A percentile compares a stretch with the other conserved stretches of the same genome.
Evolutionary conservation across 2,113 vertebrate genomes (phyloP).

Genomic region (Spermophilus dauricus): DNA sequence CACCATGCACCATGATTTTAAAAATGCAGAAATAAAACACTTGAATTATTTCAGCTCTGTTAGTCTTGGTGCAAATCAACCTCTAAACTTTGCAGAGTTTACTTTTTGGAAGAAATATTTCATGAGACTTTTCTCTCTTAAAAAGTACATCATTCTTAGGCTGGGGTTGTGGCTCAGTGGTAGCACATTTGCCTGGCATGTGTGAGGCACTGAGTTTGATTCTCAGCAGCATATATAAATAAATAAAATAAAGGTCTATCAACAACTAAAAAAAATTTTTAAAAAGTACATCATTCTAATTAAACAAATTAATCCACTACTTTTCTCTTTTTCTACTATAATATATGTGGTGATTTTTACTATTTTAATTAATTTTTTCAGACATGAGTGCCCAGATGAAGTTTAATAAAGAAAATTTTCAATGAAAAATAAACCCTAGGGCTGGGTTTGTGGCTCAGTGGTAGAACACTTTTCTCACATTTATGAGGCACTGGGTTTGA

Average conservation of each 20-base stretch:
- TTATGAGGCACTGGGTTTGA: too few species aligned
- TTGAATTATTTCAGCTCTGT: not conserved
- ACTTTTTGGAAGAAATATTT: not conserved
- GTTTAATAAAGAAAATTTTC: not conserved
- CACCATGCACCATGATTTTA: not conserved
- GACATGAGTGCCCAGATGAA: not conserved
- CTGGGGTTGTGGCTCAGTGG: too few species aligned
- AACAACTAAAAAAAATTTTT: too few species aligned
- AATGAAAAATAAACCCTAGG: not conserved
- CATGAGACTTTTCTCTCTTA: not conserved
- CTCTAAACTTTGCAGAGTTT: conserved; percentile 11
- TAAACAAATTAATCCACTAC: conserved; percentile 13
- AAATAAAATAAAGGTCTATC: too few species aligned
- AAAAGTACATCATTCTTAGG: not conserved
- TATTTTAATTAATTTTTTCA: conserved; percentile 33
- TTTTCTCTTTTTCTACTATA: not conserved
- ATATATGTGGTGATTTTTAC: conserved; percentile 8
- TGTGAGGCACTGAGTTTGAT: too few species aligned
- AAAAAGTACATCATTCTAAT: not conserved
- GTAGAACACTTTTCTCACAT: too few species aligned
- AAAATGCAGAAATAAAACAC: not conserved
- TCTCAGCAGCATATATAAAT: too few species aligned
- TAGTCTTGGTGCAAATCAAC: not conserved
- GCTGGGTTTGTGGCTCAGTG: too few species aligned
- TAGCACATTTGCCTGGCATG: too few species aligned